Evolutionary conservation across 2,888 invertebrate genomes (phyloP), one percentile per base, ranked within the genome.

Genomic region (Rotaria sp.): DNA sequence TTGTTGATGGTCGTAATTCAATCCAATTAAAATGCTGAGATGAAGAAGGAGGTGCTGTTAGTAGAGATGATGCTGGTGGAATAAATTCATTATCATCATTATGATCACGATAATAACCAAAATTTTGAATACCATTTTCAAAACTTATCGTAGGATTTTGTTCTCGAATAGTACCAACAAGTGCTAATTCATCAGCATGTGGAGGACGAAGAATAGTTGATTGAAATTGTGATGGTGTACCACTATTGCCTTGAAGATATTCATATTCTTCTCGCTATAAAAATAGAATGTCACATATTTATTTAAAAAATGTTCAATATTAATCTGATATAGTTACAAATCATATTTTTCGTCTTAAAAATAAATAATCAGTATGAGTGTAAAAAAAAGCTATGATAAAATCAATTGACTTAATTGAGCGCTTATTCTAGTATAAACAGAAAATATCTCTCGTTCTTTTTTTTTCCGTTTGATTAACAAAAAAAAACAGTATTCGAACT

Each of bases 171-270:
- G 80, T 80, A n/a, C 80, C 80, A 45, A 80, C 41, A 26, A 80
- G n/a, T n/a, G 80, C 80, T 45, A 80, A n/a, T 45, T 80, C 80
- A 45, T 80, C 80, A n/a, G 80, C 80, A 45, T 80, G 80, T 45
- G 80, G 80, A 2, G 80, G 80, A 80, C 80, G 80, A 41, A 80
- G 80, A n/a, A 80, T 80, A 0, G 35, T 80, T 7, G 80, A 45
- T 15, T 80, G 80, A 80, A 80, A 80, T 41, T 21, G 80, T n/a
- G 41, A 45, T 11, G 45, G 21, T 26, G 41, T 15, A 45, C n/a
- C 45, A n/a, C 15, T 11, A 67, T 18, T 21, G 8, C 67, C 67
- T 45, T 80, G 80, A 4, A 80, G 26, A 80, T 80, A 80, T 45
- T 45, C 80, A 45, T 38, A 80, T 45, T 80, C 80, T 80, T 80